Conservation (phyloP, 1,140 invertebrate genomes). For the Caerostris extrusa region DNA sequence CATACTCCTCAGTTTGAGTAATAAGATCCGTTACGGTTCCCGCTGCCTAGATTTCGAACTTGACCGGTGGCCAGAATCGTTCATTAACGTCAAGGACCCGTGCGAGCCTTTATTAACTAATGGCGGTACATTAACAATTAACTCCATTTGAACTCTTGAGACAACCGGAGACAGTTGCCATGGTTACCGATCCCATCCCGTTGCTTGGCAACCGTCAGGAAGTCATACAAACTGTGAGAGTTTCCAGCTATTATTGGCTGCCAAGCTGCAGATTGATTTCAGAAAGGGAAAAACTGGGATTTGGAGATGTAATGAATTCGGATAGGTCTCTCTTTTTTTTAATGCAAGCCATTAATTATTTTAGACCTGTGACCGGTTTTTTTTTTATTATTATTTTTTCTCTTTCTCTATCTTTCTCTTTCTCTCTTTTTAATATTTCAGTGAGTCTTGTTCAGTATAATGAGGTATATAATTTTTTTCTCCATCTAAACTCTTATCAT, state of each 20-base stretch:
- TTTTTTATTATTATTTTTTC: too few relatives aligned
- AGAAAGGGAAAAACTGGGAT: constrained; percentile 74
- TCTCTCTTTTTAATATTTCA: neutral
- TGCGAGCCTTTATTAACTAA: constrained; percentile 74
- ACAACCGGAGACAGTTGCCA: constrained; percentile 73
- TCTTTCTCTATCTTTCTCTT: neutral
- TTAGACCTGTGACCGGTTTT: neutral
- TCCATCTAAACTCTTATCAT: constrained; percentile 36
- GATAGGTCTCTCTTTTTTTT: constrained; percentile 53
- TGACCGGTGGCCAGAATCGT: constrained; percentile 65
- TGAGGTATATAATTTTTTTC: constrained; percentile 47
- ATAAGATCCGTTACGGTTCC: constrained; percentile 48
- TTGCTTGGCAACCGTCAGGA: constrained; percentile 73
- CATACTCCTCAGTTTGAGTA: constrained; percentile 48
- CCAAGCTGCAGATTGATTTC: constrained; percentile 67
- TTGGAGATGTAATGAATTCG: constrained; percentile 77
- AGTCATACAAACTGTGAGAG: constrained; percentile 72
- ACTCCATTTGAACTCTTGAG: constrained; percentile 77
- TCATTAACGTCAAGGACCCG: constrained; percentile 68
- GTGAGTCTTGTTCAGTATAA: constrained; percentile 57
- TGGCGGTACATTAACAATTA: constrained; percentile 77
- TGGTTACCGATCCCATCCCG: constrained; percentile 65
- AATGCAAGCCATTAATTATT: constrained; percentile 70
- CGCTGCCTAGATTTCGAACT: constrained; percentile 51
- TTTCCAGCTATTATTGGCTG: constrained; percentile 75